These are phyloP conservation scores for Manis javanica DNA, from an alignment of 2,797 vertebrate genomes.

Conservation along the genomic window DNA sequence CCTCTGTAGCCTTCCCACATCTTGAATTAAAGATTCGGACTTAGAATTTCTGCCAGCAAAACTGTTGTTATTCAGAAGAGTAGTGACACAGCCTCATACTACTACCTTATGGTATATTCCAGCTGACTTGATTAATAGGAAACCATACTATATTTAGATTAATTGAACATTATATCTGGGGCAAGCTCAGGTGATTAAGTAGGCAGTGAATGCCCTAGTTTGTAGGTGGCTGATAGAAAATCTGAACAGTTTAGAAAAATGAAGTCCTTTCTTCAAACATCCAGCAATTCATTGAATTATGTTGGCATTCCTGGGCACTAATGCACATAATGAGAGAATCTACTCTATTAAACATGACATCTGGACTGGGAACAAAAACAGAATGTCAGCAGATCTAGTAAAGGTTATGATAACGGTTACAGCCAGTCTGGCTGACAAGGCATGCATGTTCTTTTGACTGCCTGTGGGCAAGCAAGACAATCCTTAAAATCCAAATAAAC, in stretches of 20 bases:
- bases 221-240: background rate
- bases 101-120: background rate
- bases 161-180: background rate
- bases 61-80: background rate
- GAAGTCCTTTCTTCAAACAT: slow-evolving; percentile 54
- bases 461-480: slow-evolving; percentile 11
- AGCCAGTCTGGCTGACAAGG: slow-evolving; percentile 22
- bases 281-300: slow-evolving; percentile 66
- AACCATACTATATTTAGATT: slow-evolving; percentile 33
- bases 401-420: slow-evolving; percentile 40
- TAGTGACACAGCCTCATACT: background rate
- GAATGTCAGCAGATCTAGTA: slow-evolving; percentile 62
- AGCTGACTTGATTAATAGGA: slow-evolving; percentile 37
- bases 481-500: slow-evolving; percentile 61
- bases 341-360: slow-evolving; percentile 54
- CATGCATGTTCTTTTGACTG: slow-evolving; percentile 55
- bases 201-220: slow-evolving; percentile 43
- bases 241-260: slow-evolving; percentile 67
- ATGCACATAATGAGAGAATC: slow-evolving; percentile 49
- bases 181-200: background rate
- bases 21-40: background rate
- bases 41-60: background rate
- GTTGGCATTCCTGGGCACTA: slow-evolving; percentile 57
- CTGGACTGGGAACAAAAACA: slow-evolving; percentile 53
- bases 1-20: background rate